Conservation (phyloP, 2,888 invertebrate genomes). For the Pedicia rivosa region DNA sequence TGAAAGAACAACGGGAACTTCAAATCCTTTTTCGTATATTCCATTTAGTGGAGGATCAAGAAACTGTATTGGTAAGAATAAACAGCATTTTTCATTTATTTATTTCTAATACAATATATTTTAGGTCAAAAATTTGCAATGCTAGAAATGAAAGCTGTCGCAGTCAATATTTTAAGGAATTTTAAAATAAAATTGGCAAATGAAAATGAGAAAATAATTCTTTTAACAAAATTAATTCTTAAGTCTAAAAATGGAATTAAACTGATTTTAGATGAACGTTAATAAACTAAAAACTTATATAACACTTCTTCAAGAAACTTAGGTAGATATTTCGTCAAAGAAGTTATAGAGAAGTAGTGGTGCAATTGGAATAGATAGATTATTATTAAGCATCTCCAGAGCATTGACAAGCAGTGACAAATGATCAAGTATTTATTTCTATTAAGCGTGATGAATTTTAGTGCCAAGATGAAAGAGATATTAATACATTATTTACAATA, state of each 20-base stretch:
- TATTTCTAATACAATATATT: background rate
- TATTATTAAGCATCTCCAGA: too few relatives aligned
- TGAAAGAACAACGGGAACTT: constrained; percentile 36
- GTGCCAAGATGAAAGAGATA: too few relatives aligned
- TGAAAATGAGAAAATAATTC: constrained; percentile 18
- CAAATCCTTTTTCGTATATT: constrained; percentile 39
- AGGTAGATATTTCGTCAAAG: too few relatives aligned
- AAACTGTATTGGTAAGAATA: constrained; percentile 40
- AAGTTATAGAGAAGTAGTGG: too few relatives aligned
- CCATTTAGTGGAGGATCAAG: constrained; percentile 42
- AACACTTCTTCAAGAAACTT: too few relatives aligned
- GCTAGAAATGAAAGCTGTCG: constrained; percentile 20
- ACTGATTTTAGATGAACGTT: constrained; percentile 23
- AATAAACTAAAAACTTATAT: too few relatives aligned
- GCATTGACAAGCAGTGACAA: too few relatives aligned
- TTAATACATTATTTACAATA: too few relatives aligned
- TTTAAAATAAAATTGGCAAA: constrained; percentile 19
- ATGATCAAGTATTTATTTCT: too few relatives aligned
- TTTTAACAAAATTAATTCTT: constrained; percentile 25
- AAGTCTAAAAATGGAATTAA: constrained; percentile 25
- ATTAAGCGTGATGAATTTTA: too few relatives aligned
- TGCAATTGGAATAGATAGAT: too few relatives aligned
- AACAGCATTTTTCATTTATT: background rate
- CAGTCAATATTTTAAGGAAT: constrained; percentile 20
- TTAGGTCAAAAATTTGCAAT: constrained; percentile 24